Evolutionary conservation across 2,888 invertebrate species (phyloP), one percentile per base, ranked within the genome.

Genomic region (Raillietiella orientalis): DNA sequence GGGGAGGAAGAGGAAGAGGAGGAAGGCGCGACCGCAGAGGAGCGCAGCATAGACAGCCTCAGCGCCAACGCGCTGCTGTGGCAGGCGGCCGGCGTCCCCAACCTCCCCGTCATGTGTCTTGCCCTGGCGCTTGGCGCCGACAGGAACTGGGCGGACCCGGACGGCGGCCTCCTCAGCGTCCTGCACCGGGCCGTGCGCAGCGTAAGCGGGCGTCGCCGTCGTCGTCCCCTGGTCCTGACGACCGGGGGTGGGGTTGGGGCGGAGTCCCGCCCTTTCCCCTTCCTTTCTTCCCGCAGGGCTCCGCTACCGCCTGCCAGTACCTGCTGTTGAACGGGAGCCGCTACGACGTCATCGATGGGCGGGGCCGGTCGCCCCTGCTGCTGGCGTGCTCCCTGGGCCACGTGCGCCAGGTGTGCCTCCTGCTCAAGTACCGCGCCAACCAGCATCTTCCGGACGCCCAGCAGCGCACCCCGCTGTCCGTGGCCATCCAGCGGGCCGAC

Each of bases 251-350:
- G n/a, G n/a, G n/a, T n/a, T n/a, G n/a, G n/a, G n/a, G n/a, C n/a
- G n/a, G n/a, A n/a, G n/a, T n/a, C n/a, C n/a, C n/a, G n/a, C n/a
- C n/a, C n/a, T n/a, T n/a, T n/a, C n/a, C n/a, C n/a, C n/a, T n/a
- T n/a, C n/a, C n/a, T n/a, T n/a, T n/a, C n/a, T n/a, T n/a, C n/a
- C n/a, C n/a, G n/a, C 35, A 82, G 82, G 82, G 84, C 20, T 82
- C 82, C 2, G 71, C 82, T 27, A 77, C 84, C 61, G 71, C 84
- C 23, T 75, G 82, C 39, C 87, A 90, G 39, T 90, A 75, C 49
- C 56, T 93, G 14, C 51, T 93, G 29, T 50, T 90, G 25, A 93
- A 93, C 48, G 82, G 84, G 29, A 69, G 74, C 27, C 70, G 71
- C 42, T 61, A 84, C 24, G 79, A 87, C 48, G 55, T 59, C 24